A percentile compares a stretch with the other conserved stretches of the same genome.
Conservation (phyloP, 2,888 invertebrate species). For the Malthinus seriepunctatus region DNA sequence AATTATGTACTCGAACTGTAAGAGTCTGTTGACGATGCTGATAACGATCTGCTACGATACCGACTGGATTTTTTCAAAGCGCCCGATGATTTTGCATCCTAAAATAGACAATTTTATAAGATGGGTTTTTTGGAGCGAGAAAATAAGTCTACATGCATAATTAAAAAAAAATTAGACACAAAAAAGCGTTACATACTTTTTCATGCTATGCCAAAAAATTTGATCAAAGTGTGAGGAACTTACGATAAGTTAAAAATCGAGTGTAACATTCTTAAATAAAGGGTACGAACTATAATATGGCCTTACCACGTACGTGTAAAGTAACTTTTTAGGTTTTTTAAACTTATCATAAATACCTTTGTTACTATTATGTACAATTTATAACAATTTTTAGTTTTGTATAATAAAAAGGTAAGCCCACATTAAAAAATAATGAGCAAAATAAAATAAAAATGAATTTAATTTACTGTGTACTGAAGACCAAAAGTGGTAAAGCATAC, state of each 20-base stretch:
- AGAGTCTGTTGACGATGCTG: slow-evolving; percentile 93
- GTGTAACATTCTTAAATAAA: not conserved
- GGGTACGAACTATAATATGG: too few relatives aligned
- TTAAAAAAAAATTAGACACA: not conserved
- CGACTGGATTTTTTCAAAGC: slow-evolving; percentile 86
- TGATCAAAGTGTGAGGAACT: not conserved
- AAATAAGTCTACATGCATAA: slow-evolving; percentile 17
- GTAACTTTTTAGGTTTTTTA: not conserved
- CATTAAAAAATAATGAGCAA: slow-evolving; percentile 17
- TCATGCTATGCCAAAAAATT: slow-evolving; percentile 3
- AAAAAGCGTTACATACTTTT: not conserved
- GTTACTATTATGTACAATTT: not conserved
- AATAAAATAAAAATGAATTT: slow-evolving; percentile 8
- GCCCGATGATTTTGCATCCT: slow-evolving; percentile 67
- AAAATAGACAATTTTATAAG: slow-evolving; percentile 41
- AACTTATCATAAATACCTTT: not conserved
- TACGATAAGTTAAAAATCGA: not conserved
- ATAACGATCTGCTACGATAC: slow-evolving; percentile 87
- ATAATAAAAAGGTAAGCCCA: not conserved
- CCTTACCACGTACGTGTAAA: too few relatives aligned
- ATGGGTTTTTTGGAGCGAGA: not conserved
- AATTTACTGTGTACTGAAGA: slow-evolving; percentile 21
- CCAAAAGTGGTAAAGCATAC: slow-evolving; percentile 41
- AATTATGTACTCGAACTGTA: slow-evolving; percentile 79
- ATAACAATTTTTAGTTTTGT: not conserved